phyloP scores from a whole-genome alignment of 2,888 invertebrate species.

The Cosmia trapezina region DNA sequence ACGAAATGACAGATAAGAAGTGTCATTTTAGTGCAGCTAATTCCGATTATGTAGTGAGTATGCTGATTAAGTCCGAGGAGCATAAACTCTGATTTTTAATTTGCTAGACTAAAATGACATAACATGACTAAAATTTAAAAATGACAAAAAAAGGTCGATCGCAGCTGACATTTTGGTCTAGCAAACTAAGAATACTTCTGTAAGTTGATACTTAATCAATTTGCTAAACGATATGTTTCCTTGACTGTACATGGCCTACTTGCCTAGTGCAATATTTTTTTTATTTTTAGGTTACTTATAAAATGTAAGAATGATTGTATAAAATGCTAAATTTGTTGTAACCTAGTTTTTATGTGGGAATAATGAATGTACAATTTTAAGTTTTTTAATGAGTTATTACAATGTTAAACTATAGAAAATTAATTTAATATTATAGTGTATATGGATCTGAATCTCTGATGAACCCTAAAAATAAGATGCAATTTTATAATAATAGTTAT shows the following conservation, averaged over 20 bases:
- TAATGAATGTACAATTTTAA: slow-evolving; percentile 33
- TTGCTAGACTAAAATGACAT: too few relatives aligned
- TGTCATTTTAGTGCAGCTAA: too few relatives aligned
- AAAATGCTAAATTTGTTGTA: slow-evolving; percentile 16
- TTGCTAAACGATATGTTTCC: neutral
- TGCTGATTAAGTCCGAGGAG: too few relatives aligned
- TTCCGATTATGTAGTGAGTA: too few relatives aligned
- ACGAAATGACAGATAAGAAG: too few relatives aligned
- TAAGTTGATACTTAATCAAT: neutral
- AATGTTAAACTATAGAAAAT: slow-evolving; percentile 8
- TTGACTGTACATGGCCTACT: neutral
- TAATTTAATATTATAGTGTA: slow-evolving; percentile 5
- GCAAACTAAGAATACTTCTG: too few relatives aligned
- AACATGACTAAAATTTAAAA: too few relatives aligned
- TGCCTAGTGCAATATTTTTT: neutral
- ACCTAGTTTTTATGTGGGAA: slow-evolving; percentile 37
- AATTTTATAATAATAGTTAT: slow-evolving; percentile 4
- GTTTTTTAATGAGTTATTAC: slow-evolving; percentile 28
- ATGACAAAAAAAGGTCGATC: too few relatives aligned
- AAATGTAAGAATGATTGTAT: slow-evolving; percentile 22
- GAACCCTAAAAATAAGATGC: slow-evolving; percentile 7
- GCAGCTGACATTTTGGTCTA: too few relatives aligned
- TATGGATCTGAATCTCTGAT: slow-evolving; percentile 44
- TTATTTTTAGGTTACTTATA: neutral
- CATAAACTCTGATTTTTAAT: too few relatives aligned